These are phyloP conservation scores for Betta splendens DNA, from an alignment of 2,797 vertebrate species.

Conservation along the genomic window DNA sequence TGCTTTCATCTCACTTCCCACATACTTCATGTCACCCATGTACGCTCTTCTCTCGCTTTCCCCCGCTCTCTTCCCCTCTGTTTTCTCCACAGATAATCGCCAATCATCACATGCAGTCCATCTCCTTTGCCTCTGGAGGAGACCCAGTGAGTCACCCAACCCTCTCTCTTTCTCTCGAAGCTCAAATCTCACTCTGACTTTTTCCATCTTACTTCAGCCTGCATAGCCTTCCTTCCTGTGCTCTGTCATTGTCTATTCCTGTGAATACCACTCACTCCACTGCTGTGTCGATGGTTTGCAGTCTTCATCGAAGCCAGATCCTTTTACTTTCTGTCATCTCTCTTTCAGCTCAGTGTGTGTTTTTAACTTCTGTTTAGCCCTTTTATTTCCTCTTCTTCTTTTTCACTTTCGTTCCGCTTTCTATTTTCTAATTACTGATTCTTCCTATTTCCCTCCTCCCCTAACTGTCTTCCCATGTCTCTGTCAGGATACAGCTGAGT, in stretches of 20 bases:
- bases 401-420: conserved; percentile 47
- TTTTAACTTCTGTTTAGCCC: conserved; percentile 45
- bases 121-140: conserved; percentile 98
- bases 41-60: conserved; percentile 39
- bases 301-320: conserved; percentile 40
- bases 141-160: conserved; percentile 93
- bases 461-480: conserved; percentile 50
- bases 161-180: conserved; percentile 22
- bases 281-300: conserved; percentile 42
- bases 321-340: conserved; percentile 45
- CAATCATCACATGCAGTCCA: conserved; percentile 99
- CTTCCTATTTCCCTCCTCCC: conserved; percentile 18
- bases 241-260: conserved; percentile 63
- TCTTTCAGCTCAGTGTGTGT: conserved; percentile 53
- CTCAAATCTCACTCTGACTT: conserved; percentile 52
- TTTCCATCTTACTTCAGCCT: conserved; percentile 61
- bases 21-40: conserved; percentile 66
- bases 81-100: conserved; percentile 92
- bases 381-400: conserved; percentile 37
- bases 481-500: conserved; percentile 93
- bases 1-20: conserved; percentile 64
- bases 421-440: conserved; percentile 39
- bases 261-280: conserved; percentile 57
- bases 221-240: conserved; percentile 71
- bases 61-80: conserved; percentile 30